Evolutionary conservation across 2,888 invertebrate species (phyloP), one percentile per base, ranked within the genome.

Genomic region (Panopea generosa): DNA sequence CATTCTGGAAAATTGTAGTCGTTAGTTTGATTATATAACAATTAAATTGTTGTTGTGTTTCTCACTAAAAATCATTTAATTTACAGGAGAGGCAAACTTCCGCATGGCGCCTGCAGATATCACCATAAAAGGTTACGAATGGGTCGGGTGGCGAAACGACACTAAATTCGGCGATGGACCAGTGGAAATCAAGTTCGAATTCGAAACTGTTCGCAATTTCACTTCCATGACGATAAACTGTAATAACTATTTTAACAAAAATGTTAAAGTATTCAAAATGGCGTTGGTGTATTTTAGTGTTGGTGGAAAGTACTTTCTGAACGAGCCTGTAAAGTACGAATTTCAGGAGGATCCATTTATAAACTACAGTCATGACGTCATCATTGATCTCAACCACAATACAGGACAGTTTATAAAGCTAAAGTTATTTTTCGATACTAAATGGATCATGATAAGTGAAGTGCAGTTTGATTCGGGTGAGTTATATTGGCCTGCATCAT

Each of bases 381-480:
- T 95, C 89, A 95, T 98, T 87, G 95, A 96, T 84, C 94, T 98
- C 40, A 96, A 96, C 89, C 95, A 96, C 89, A 94, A 96, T 52
- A 95, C 97, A 61, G 98, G 96, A 27, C 94, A 95, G 88, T 97
- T 95, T 94, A 96, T 97, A 72, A 96, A 90, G 93, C 96, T 84
- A 95, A 81, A 96, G 86, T 94, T 97, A 61, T 94, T 94, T 84
- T 97, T 97, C 91, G 96, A 96, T 1, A 95, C 96, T n/a, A 94
- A 95, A 63, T 98, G 98, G 97, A 95, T 98, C 85, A 95, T 98
- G 93, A 95, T 98, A 89, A 97, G 97, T 92, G 98, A 98, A 93
- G 94, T 98, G 79, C 95, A 96, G 65, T 98, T 98, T 92, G 96
- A 96, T 87, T 97, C 97, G 87, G 95, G 97, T 96, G 77, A 84